Conservation (phyloP, 2,888 invertebrate species). For the Drosophila hamatofila region DNA sequence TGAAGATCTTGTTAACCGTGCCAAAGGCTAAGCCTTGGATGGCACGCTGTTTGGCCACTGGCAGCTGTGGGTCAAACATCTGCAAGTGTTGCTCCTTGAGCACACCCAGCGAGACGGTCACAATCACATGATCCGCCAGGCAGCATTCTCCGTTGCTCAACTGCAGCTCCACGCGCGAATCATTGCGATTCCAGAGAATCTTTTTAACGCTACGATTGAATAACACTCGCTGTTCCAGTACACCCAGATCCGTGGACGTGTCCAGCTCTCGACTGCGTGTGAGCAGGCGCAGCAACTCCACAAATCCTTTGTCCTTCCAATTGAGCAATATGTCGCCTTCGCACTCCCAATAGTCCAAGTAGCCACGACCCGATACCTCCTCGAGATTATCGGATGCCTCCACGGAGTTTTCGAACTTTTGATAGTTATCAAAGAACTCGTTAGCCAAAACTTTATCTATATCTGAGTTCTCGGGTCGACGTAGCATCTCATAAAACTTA, state of each 20-base stretch:
- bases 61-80: constrained; percentile 86
- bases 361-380: constrained; percentile 89
- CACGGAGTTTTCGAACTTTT: constrained; percentile 86
- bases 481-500: constrained; percentile 80
- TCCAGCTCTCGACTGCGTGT: constrained; percentile 82
- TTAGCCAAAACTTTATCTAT: constrained; percentile 85
- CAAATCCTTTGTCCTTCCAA: constrained; percentile 91
- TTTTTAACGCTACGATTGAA: constrained; percentile 72
- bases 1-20: constrained; percentile 88
- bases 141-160: constrained; percentile 84
- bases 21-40: constrained; percentile 87
- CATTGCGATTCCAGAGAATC: constrained; percentile 82
- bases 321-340: constrained; percentile 90
- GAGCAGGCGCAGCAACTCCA: constrained; percentile 89
- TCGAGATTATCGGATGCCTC: constrained; percentile 89
- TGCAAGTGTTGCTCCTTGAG: constrained; percentile 86
- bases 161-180: constrained; percentile 71
- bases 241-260: constrained; percentile 69
- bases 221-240: constrained; percentile 83
- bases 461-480: constrained; percentile 82
- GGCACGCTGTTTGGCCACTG: constrained; percentile 85
- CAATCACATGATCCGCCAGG: constrained; percentile 87
- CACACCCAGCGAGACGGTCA: constrained; percentile 88
- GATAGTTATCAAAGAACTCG: constrained; percentile 88
- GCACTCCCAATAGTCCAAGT: constrained; percentile 89